A percentile compares a stretch with the other conserved stretches of the same genome.
These are phyloP conservation scores for Amphipyra tragopoginis DNA, from an alignment of 2,888 invertebrate species.

Conservation along the genomic window DNA sequence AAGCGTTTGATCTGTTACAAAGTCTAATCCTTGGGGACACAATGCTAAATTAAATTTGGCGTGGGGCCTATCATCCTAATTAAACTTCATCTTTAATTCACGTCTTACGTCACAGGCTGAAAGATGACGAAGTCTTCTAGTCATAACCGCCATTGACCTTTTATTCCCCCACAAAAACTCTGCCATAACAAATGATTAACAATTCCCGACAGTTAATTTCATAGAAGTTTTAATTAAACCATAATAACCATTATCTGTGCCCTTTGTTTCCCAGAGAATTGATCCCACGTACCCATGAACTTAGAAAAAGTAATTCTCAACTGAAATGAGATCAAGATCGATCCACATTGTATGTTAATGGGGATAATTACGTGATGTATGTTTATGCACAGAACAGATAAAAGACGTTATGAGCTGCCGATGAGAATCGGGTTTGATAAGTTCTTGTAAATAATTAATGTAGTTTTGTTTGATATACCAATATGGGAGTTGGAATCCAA, in stretches of 20 bases:
- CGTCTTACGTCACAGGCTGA: background rate
- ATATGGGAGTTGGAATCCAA: too few species aligned
- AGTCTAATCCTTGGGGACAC: too few species aligned
- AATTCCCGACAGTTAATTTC: slow-evolving; percentile 32
- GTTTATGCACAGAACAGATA: too few species aligned
- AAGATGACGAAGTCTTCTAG: background rate
- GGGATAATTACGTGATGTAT: slow-evolving; percentile 38
- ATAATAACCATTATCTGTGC: slow-evolving; percentile 21
- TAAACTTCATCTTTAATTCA: background rate
- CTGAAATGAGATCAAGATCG: slow-evolving; percentile 44
- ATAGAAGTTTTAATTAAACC: slow-evolving; percentile 36
- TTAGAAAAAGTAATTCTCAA: slow-evolving; percentile 39
- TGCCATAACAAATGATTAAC: slow-evolving; percentile 29
- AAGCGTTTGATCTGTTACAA: too few species aligned
- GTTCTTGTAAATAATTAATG: too few species aligned
- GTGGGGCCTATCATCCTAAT: background rate
- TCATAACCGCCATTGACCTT: background rate
- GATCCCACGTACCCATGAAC: slow-evolving; percentile 60
- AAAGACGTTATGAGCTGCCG: slow-evolving; percentile 5
- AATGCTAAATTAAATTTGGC: background rate
- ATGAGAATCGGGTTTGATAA: slow-evolving; percentile 14
- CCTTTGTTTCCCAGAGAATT: slow-evolving; percentile 50
- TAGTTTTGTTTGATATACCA: too few species aligned
- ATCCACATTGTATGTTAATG: slow-evolving; percentile 54
- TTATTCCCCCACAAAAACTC: background rate